Percentiles rank a stretch among this genome's conserved stretches.
Evolutionary conservation across 2,888 invertebrate genomes (phyloP).

Genomic region (Acrobasis consociella): DNA sequence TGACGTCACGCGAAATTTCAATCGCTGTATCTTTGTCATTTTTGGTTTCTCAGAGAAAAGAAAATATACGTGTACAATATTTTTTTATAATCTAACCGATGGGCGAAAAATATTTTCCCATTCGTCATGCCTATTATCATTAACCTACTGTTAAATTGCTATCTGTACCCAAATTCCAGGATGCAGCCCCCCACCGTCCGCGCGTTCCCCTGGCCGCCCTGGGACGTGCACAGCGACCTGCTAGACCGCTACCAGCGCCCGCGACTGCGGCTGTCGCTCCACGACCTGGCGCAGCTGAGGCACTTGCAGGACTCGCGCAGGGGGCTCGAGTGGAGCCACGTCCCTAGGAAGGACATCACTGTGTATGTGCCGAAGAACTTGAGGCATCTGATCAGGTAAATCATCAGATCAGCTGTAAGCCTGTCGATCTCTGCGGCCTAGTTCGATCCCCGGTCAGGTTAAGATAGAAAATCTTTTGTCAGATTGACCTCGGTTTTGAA

Average conservation of each 20-base stretch:
- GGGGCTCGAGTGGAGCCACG: constrained; percentile 13
- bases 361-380: constrained; percentile 24
- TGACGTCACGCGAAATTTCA: no score
- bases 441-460: no score
- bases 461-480: no score
- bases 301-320: constrained; percentile 31
- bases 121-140: no score
- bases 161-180: constrained; percentile 23
- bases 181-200: constrained; percentile 39
- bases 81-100: no score
- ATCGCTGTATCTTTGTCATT: no score
- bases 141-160: no score
- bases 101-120: no score
- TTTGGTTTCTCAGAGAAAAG: no score
- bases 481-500: no score
- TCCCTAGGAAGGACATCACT: constrained; percentile 23
- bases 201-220: constrained; percentile 29
- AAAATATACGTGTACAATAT: no score
- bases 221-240: constrained; percentile 40
- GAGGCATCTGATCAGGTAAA: constrained; percentile 4
- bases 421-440: no score
- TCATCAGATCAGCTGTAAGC: background rate
- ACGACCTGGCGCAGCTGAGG: constrained; percentile 34
- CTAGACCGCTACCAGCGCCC: constrained; percentile 31
- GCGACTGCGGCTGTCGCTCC: constrained; percentile 35